phyloP scores from a whole-genome alignment of 2,888 invertebrate genomes.

The Perizoma affinitatum region DNA sequence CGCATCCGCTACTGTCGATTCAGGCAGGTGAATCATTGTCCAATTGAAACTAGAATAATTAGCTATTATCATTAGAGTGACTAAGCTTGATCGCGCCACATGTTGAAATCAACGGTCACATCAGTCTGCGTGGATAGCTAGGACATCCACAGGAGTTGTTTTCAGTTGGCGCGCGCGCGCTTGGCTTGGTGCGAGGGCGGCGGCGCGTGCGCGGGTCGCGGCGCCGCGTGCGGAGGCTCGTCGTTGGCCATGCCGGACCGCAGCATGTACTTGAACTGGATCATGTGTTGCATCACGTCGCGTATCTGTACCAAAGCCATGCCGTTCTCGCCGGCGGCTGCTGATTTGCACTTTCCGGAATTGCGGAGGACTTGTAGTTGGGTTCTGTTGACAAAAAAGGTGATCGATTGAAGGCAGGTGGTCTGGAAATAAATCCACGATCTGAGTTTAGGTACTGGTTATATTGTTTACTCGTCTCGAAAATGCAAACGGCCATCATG shows the following conservation, averaged over 20 bases:
- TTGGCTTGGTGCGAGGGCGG: conserved; percentile 53
- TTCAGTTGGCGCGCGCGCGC: conserved; percentile 70
- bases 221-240: conserved; percentile 56
- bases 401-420: not conserved
- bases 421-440: too few relatives aligned
- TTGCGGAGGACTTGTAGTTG: conserved; percentile 91
- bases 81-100: conserved; percentile 16
- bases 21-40: too few relatives aligned
- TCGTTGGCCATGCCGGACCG: conserved; percentile 67
- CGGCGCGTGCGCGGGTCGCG: conserved; percentile 45
- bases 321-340: conserved; percentile 87
- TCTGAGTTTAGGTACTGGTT: too few relatives aligned
- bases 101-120: conserved; percentile 7
- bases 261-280: conserved; percentile 94
- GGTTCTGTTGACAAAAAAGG: conserved; percentile 75
- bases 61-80: not conserved
- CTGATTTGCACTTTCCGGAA: conserved; percentile 88
- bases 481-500: too few relatives aligned
- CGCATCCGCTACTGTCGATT: too few relatives aligned
- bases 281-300: conserved; percentile 93
- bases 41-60: too few relatives aligned
- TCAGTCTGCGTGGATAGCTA: conserved; percentile 12
- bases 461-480: too few relatives aligned
- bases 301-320: conserved; percentile 92
- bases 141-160: conserved; percentile 16